Evolutionary conservation across 1,140 invertebrate genomes (phyloP).

Genomic region (Asobara japonica): DNA sequence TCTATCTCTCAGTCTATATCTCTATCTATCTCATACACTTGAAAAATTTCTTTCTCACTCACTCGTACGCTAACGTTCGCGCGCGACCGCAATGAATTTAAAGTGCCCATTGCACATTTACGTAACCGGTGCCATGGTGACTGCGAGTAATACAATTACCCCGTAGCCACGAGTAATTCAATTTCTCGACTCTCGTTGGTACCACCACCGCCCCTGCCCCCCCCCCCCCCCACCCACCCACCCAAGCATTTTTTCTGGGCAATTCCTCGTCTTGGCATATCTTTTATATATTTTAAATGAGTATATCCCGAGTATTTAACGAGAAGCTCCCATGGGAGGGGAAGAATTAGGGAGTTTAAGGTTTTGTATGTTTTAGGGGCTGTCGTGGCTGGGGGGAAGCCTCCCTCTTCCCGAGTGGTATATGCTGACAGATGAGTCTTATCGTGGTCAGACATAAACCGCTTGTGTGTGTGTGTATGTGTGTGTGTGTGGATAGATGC

Average conservation of each 20-base stretch:
- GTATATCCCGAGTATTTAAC: not conserved
- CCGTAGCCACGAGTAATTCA: conserved; percentile 48
- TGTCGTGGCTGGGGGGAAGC: not conserved
- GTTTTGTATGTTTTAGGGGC: not conserved
- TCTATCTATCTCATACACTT: not conserved
- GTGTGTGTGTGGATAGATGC: too few relatives aligned
- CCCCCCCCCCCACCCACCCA: conserved; percentile 12
- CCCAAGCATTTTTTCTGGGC: conserved; percentile 29
- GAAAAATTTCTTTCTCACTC: not conserved
- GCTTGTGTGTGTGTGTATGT: too few relatives aligned
- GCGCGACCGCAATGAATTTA: conserved; percentile 45
- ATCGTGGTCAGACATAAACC: too few relatives aligned
- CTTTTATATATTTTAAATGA: not conserved
- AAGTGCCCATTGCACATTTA: conserved; percentile 44
- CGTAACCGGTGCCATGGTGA: conserved; percentile 42
- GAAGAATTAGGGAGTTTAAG: not conserved
- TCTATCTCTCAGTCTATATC: not conserved
- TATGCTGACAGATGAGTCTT: too few relatives aligned
- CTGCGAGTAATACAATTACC: conserved; percentile 53
- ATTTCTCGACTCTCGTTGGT: conserved; percentile 40
- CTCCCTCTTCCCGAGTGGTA: too few relatives aligned
- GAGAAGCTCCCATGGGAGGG: not conserved
- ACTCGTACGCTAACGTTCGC: conserved; percentile 2
- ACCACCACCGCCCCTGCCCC: not conserved
- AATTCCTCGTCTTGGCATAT: conserved; percentile 21